Conservation (phyloP, 2,113 vertebrate species). For the Pica pica region DNA sequence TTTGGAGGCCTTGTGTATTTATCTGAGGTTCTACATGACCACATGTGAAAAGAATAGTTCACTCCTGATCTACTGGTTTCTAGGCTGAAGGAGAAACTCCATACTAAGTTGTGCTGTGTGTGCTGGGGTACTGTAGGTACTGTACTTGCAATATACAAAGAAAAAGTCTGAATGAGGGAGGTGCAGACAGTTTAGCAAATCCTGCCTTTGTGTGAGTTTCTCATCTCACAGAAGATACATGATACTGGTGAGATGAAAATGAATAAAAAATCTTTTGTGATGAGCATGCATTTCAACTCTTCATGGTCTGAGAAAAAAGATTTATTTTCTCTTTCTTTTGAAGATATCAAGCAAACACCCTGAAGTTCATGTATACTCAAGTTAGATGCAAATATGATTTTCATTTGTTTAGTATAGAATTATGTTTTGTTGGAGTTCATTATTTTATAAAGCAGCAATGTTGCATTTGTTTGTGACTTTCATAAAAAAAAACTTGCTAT, state of each 20-base stretch:
- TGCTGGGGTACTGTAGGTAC: not conserved
- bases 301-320: not conserved
- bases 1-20: not conserved
- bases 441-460: not conserved
- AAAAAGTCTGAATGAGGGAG: not conserved
- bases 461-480: not conserved
- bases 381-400: not conserved
- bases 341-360: not conserved
- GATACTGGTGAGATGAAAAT: not conserved
- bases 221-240: not conserved
- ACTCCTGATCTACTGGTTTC: not conserved
- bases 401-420: not conserved
- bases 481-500: not conserved
- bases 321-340: not conserved
- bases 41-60: not conserved
- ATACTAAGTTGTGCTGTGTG: accelerated
- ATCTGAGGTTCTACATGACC: not conserved
- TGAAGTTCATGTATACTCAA: not conserved
- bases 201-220: not conserved
- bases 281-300: not conserved
- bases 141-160: too few relatives aligned
- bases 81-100: not conserved
- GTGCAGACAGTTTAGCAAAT: not conserved
- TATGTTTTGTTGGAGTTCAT: not conserved
- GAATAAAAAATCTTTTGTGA: not conserved